Conservation (phyloP, 1,140 invertebrate species). For the Drosophila orena region DNA sequence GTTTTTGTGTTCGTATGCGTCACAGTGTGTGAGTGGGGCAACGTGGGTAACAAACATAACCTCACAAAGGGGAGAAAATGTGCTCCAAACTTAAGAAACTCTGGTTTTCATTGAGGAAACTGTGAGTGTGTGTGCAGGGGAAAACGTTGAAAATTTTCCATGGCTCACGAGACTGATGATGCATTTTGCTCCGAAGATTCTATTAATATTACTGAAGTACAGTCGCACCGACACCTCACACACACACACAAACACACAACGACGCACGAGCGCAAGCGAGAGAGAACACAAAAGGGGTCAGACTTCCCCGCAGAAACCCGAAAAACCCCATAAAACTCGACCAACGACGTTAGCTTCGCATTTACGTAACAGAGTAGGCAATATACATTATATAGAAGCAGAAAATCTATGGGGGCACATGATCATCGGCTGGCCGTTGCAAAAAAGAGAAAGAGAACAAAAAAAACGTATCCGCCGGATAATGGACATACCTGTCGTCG, state of each 20-base stretch:
- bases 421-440: constrained; percentile 47
- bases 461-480: constrained; percentile 11
- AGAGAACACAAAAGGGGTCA: constrained; percentile 73
- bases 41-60: constrained; percentile 67
- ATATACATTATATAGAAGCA: constrained; percentile 34
- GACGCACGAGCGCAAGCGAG: constrained; percentile 40
- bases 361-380: constrained; percentile 78
- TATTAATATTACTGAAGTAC: constrained; percentile 74
- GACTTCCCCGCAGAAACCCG: constrained; percentile 34
- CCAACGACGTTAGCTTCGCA: constrained; percentile 74
- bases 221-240: constrained; percentile 72
- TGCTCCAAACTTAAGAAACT: constrained; percentile 45
- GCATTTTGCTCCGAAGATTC: constrained; percentile 49
- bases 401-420: constrained; percentile 62
- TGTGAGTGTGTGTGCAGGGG: neutral
- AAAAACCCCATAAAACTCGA: constrained; percentile 50
- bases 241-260: constrained; percentile 41
- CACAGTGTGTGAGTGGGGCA: constrained; percentile 25
- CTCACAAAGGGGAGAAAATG: constrained; percentile 69
- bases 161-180: constrained; percentile 24
- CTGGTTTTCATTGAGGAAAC: neutral
- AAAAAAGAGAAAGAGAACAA: constrained; percentile 13
- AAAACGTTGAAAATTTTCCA: constrained; percentile 31
- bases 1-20: constrained; percentile 1
- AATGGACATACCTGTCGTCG: constrained; percentile 89